Conservation (phyloP, 2,888 invertebrate species). For the Napeogenes sylphis region DNA sequence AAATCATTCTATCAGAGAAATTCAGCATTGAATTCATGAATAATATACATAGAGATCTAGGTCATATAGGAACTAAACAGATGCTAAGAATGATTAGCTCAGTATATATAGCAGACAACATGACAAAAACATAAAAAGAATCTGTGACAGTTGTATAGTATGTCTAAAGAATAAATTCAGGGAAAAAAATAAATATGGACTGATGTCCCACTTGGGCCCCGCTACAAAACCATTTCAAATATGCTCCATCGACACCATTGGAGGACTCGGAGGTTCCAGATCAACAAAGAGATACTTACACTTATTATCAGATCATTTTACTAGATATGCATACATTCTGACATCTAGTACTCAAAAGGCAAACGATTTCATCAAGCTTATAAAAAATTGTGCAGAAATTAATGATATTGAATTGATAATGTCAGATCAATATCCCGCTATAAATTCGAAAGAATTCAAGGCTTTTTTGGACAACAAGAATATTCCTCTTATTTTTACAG, state of each 20-base stretch:
- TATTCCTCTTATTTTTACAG: background rate
- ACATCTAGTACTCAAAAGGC: background rate
- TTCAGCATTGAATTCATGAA: conserved; percentile 6
- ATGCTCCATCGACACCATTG: conserved; percentile 33
- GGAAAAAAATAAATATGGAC: conserved; percentile 28
- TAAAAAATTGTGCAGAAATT: background rate
- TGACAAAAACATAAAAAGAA: conserved; percentile 25
- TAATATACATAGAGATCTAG: conserved; percentile 4
- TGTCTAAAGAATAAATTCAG: background rate
- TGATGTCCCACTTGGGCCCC: conserved; percentile 35
- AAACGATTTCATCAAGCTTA: background rate
- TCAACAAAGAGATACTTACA: conserved; percentile 37
- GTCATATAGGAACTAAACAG: conserved; percentile 30
- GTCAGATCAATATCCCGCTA: background rate
- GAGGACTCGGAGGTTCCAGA: conserved; percentile 33
- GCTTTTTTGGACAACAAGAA: background rate
- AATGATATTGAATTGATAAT: background rate
- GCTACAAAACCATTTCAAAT: conserved; percentile 33
- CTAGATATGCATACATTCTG: conserved; percentile 28
- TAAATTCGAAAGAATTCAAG: background rate
- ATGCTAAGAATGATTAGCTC: conserved; percentile 24
- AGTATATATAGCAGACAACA: background rate
- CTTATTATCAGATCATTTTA: conserved; percentile 30
- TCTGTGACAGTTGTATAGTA: conserved; percentile 9
- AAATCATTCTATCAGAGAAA: conserved; percentile 17